Evolutionary conservation across 2,888 invertebrate species (phyloP).

Genomic region (Lepeophtheirus nordmannii): DNA sequence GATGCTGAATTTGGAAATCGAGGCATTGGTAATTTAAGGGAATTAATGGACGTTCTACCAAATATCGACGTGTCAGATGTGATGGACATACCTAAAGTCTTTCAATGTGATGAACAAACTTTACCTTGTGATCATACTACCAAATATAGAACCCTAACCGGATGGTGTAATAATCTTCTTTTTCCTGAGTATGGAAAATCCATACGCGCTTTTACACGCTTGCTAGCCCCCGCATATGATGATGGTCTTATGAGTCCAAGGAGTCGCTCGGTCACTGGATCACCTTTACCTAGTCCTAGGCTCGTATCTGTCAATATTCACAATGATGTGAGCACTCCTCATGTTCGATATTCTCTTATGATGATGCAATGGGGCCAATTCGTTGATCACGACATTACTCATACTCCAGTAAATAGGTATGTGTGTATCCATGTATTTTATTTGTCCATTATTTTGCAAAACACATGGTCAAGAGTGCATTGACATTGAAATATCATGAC

Average conservation of each 20-base stretch:
- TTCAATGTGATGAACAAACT: conserved; percentile 37
- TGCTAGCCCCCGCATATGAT: conserved; percentile 36
- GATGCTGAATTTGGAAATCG: conserved; percentile 29
- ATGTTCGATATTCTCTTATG: conserved; percentile 39
- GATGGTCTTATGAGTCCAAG: conserved; percentile 34
- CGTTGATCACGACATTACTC: conserved; percentile 43
- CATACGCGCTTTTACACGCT: conserved; percentile 35
- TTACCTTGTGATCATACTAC: conserved; percentile 39
- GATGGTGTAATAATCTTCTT: conserved; percentile 40
- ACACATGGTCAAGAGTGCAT: no score
- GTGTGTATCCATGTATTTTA: no score
- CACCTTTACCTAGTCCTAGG: conserved; percentile 38
- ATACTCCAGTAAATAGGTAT: conserved; percentile 40
- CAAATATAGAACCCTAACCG: conserved; percentile 36
- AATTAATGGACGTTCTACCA: conserved; percentile 36
- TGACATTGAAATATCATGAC: no score
- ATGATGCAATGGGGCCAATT: conserved; percentile 45
- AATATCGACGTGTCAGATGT: conserved; percentile 36
- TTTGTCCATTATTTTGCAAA: neutral
- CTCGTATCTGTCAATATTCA: conserved; percentile 39
- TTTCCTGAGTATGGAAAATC: conserved; percentile 37
- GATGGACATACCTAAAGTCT: conserved; percentile 35
- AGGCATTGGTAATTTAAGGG: conserved; percentile 32
- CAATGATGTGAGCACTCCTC: conserved; percentile 36
- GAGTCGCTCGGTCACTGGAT: conserved; percentile 29